Conservation (phyloP, 2,797 vertebrate genomes). For the Melanotaenia maccullochi region DNA sequence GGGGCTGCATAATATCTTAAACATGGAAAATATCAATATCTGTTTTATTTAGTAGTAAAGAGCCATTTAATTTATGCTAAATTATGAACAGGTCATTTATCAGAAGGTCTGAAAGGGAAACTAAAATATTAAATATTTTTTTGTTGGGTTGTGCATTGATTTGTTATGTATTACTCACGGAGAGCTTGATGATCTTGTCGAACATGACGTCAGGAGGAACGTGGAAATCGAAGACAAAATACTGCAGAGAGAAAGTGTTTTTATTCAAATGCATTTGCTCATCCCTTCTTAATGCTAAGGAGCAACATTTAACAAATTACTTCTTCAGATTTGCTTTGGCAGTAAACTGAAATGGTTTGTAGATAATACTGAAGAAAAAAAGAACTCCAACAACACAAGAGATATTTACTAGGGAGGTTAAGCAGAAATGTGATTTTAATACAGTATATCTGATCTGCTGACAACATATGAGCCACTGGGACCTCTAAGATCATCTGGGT, state of each 20-base stretch:
- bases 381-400: neutral
- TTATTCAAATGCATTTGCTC: constrained; percentile 13
- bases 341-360: neutral
- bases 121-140: neutral
- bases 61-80: neutral
- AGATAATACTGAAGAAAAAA: neutral
- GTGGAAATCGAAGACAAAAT: constrained; percentile 98
- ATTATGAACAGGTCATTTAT: neutral
- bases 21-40: neutral
- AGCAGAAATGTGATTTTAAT: neutral
- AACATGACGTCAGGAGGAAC: constrained; percentile 96
- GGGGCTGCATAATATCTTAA: constrained; percentile 4
- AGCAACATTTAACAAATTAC: neutral
- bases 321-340: neutral
- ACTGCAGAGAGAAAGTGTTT: constrained; percentile 78
- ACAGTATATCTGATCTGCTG: no score
- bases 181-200: constrained; percentile 97
- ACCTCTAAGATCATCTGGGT: no score
- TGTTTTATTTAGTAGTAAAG: no score
- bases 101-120: neutral
- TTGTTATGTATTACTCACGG: constrained; percentile 83
- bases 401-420: neutral
- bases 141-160: neutral
- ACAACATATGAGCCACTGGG: no score
- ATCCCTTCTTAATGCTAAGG: neutral